Base-by-base conservation (phyloP, 2,113 vertebrate species). In the Prionailurus bengalensis region DNA sequence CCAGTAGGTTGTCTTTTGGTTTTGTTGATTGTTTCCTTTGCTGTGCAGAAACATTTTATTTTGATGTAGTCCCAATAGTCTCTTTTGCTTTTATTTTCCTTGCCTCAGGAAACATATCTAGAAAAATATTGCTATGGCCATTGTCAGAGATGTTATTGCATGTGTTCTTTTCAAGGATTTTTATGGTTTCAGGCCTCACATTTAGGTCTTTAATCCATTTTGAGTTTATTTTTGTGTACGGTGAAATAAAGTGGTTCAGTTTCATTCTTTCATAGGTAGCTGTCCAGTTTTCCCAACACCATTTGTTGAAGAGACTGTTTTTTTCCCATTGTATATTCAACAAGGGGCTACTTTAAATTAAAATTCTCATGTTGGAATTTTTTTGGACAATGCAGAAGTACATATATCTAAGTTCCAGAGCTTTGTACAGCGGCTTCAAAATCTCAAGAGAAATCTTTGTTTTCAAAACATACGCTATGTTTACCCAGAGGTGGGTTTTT, bases 381-480 rank as follows among this genome's bases (percentile, higher is more conserved):
- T 45, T 74, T 48, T 78, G 55, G 33, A 12, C 5, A 4, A 15
- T 89, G 25, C 68, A 76, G 31, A 66, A 80, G 39, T 74, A 45
- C 14, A 27, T 84, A 9, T 7, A 39, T 89, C 31, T 78, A 29
- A 45, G 31, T 78, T 83, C 14, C 58, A 89, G 53, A 89, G 78
- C 21, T 25, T 48, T 39, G n/a, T 39, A 51, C 14, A 13, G 21
- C 80, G 13, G 11, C 33, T 89, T 93, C 29, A 68, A 3, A 83
- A 61, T 76, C 45, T 88, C 58, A 81, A 88, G n/a, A 21, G 68
- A 82, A 89, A 58, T 73, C 76, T 88, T 95, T 81, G 19, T 68
- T 90, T 94, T 73, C 33, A 73, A 61, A 61, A 61, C 21, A 19
- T 61, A 61, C 2, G 58, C 58, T 61, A 17, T 61, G 21, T 88